Evolutionary conservation across 2,888 invertebrate species (phyloP), one percentile per base, ranked within the genome.

Genomic region (Phanerotoma sp.): DNA sequence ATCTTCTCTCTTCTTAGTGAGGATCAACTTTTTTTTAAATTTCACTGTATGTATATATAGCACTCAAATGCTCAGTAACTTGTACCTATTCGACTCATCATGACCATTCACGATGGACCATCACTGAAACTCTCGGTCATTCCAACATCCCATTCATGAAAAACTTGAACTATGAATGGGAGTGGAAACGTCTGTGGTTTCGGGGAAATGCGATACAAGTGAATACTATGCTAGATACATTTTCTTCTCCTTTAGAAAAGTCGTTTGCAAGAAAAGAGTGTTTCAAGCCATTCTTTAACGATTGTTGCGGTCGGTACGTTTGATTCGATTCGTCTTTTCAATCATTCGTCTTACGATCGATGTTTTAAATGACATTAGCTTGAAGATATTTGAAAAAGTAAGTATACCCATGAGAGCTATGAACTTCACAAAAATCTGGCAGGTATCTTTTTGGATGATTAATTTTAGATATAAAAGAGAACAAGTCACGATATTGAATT

Each of bases 351-450:
- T 13, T 20, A 33, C 21, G 20, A 25, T 41, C 44, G 49, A 44
- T 28, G 49, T n/a, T 49, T 66, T 62, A 67, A 69, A 67, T 59
- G 65, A 61, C 62, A 63, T 67, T 68, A 68, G 67, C 60, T 57
- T 20, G 33, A 22, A 22, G 25, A 10, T 11, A 37, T 21, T 25
- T 13, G 38, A 32, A 16, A 20, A 46, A 18, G 16, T 15, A 46
- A 46, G 18, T 45, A 45, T 11, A 32, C 15, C 6, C 7, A 20
- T 16, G 18, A 32, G 16, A 32, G 18, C 25, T 11, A 11, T 32
- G 11, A n/a, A n/a, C 16, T 18, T 18, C 16, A 10, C 13, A 44
- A 28, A 28, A 18, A 18, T 9, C 9, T 25, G 25, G 9, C 38
- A 38, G 38, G 18, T 38, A 13, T 21, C 22, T 9, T 7, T 22